Base-by-base conservation (phyloP, 1,140 invertebrate genomes). In the Pararge aegeria region DNA sequence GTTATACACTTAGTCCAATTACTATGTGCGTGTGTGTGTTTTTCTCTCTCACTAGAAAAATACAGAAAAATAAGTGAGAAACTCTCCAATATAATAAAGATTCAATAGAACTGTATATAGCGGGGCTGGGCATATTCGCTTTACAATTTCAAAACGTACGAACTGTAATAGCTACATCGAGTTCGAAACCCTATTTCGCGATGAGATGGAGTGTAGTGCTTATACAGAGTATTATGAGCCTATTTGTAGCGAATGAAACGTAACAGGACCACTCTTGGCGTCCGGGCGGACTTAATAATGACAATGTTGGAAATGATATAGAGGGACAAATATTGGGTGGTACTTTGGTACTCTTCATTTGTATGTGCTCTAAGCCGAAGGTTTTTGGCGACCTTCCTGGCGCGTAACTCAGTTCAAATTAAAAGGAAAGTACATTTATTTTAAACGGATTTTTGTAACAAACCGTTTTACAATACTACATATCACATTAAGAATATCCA, bases 111-210 rank as follows among this genome's bases (percentile, higher is more conserved):
- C 16, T 6, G 4, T n/a, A n/a, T n/a, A n/a, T 40, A 18, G 7
- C 13, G 5, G 6, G 16, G 42, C 42, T 7, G 10, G 15, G 16
- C 10, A 46, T 46, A 30, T 55, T 46, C 27, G 2, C 16, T 19
- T 30, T 42, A 52, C 34, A 15, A 57, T 51, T 44, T 30, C 20
- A 51, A 38, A 16, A 46, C 18, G 49, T 21, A 56, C 40, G 42
- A 30, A 15, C 9, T n/a, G 54, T 20, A 63, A 63, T 53, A 38
- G 49, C 19, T 38, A 48, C 38, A 58, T 57, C 61, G 42, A 59
- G 37, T 51, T 51, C 53, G 55, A 57, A 64, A 64, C 48, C 58
- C 52, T 64, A 58, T 64, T 59, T 54, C 55, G 46, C 58, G 55
- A 64, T 54, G 55, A 56, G 37, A 42, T 54, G 44, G 34, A 64